Evolutionary conservation across 2,888 invertebrate species (phyloP).

Genomic region (Lycia hirtaria): DNA sequence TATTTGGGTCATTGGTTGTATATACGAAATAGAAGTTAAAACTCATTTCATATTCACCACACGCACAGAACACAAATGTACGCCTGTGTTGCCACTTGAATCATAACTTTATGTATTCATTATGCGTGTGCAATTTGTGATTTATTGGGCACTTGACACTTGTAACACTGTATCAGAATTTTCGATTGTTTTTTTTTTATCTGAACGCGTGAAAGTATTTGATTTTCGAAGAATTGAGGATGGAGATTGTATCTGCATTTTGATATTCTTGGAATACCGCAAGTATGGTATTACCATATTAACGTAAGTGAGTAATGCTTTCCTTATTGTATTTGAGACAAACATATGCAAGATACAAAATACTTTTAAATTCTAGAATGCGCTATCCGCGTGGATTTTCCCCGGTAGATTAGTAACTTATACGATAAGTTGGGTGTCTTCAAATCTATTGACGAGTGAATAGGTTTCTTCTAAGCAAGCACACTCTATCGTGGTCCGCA

Average conservation of each 20-base stretch:
- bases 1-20: constrained; percentile 23
- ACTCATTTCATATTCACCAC: constrained; percentile 33
- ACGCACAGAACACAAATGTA: constrained; percentile 33
- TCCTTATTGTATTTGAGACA: constrained; percentile 11
- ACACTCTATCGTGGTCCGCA: no score
- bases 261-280: constrained; percentile 25
- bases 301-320: not conserved
- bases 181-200: constrained; percentile 47
- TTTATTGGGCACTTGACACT: constrained; percentile 51
- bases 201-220: constrained; percentile 48
- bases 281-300: constrained; percentile 2
- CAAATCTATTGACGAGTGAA: no score
- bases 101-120: constrained; percentile 47
- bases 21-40: constrained; percentile 21
- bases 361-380: no score
- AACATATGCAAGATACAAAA: no score
- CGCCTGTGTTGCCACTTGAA: constrained; percentile 35
- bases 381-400: no score
- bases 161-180: constrained; percentile 43
- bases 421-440: no score
- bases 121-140: constrained; percentile 47
- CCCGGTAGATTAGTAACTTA: no score
- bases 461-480: no score
- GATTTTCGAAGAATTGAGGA: constrained; percentile 36
- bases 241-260: constrained; percentile 36